phyloP scores from a whole-genome alignment of 2,113 vertebrate genomes.

The Sorex araneus region DNA sequence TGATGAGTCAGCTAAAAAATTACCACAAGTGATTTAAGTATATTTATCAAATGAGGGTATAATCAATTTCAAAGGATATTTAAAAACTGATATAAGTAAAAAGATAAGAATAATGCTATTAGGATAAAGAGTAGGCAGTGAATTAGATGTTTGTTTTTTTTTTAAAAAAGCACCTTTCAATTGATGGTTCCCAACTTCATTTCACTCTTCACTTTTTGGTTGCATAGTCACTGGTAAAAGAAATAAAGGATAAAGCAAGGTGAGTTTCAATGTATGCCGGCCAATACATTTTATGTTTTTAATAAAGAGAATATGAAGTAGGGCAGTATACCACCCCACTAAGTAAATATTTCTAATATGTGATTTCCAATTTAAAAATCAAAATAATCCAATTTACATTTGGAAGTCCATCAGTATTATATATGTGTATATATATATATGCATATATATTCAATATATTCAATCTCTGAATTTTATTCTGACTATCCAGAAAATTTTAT shows the following conservation, averaged over 20 bases:
- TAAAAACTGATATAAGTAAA: conserved; percentile 24
- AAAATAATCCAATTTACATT: conserved; percentile 37
- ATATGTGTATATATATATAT: no score
- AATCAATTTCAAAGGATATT: not conserved
- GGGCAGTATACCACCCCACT: conserved; percentile 35
- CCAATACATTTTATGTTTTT: conserved; percentile 20
- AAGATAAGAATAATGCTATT: conserved; percentile 37
- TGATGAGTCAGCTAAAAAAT: not conserved
- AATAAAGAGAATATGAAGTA: conserved; percentile 11
- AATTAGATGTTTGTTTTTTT: conserved; percentile 17
- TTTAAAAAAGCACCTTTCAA: not conserved
- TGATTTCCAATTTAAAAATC: conserved; percentile 57
- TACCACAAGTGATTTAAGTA: conserved; percentile 38
- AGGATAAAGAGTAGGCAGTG: conserved; percentile 22
- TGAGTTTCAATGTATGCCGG: not conserved
- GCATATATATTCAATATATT: not conserved
- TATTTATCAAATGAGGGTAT: not conserved
- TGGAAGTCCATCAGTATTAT: conserved; percentile 51
- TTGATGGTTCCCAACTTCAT: not conserved
- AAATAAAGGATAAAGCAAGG: not conserved
- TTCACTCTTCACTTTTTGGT: conserved; percentile 38
- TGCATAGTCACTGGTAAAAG: conserved; percentile 5
- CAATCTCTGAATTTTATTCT: conserved; percentile 65
- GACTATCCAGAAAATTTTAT: conserved; percentile 25
- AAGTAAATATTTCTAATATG: not conserved